Evolutionary conservation across 2,113 vertebrate genomes (phyloP), one percentile per base, ranked within the genome.

Genomic region (Pachycephala philippinensis): DNA sequence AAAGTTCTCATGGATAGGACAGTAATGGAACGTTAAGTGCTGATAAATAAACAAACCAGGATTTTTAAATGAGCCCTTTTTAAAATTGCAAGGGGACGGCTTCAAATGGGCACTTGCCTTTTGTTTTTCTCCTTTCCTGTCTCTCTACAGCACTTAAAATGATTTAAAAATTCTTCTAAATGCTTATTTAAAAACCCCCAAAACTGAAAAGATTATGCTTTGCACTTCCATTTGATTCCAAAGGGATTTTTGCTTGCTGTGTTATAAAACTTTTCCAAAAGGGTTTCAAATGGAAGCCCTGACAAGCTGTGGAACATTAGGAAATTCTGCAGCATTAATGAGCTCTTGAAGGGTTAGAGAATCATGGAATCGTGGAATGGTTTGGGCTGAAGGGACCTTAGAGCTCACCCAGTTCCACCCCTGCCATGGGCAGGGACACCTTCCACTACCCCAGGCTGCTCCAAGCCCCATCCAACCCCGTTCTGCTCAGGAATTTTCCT

Each of bases 381-480:
- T 49, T 76, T 69, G 63, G 13, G 21, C 18, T 83, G 79, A 76
- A 83, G 30, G 11, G 11, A 83, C 3, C 10, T 83, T 35, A 30
- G 45, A 60, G 6, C 39, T 75, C 52, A 50, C 21, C 37, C 28
- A 15, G 47, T 35, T 2, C n/a, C 45, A 60, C 4, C 5, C 45
- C 16, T 53, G 61, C 61, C 53, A 10, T 18, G 47, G 37, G 3
- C 16, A 52, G 28, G 16, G 30, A 47, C n/a, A 47, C 11, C 69
- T 61, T 69, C 70, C 54, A 27, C 40, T 30, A 8, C 6, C 14
- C 30, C 87, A 68, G 70, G 5, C 3, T 54, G 30, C 47, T 83
- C 47, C 61, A 64, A 56, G 13, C 24, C n/a, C 56, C 0, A 0
- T 42, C 42, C 50, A 45, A 0, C 13, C 33, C n/a, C 16, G 23